Percentiles rank a stretch among this genome's conserved stretches.
phyloP scores from a whole-genome alignment of 2,888 invertebrate genomes.

The Volucella bombylans region DNA sequence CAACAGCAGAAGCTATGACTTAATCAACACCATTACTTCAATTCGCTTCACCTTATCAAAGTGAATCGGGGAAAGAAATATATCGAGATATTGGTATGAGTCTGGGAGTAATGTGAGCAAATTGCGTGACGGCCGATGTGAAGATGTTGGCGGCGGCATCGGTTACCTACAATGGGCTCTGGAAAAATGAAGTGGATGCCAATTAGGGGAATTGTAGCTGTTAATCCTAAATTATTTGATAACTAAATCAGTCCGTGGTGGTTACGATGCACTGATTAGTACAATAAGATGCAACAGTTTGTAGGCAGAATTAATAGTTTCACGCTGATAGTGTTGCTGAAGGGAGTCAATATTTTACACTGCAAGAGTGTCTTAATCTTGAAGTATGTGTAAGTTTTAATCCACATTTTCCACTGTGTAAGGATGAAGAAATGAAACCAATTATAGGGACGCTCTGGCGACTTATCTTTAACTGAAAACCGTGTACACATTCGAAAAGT shows the following conservation, averaged over 20 bases:
- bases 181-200: slow-evolving; percentile 42
- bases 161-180: slow-evolving; percentile 31
- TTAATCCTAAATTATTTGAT: slow-evolving; percentile 65
- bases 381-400: slow-evolving; percentile 7
- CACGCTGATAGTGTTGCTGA: slow-evolving; percentile 41
- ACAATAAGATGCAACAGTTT: slow-evolving; percentile 43
- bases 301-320: slow-evolving; percentile 36
- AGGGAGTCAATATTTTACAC: not conserved
- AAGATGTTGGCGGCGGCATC: not conserved
- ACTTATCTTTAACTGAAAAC: no score
- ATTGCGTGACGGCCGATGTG: slow-evolving; percentile 41
- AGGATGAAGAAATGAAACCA: not conserved
- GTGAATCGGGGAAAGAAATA: slow-evolving; percentile 26
- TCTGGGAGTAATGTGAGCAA: slow-evolving; percentile 23
- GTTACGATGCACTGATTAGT: slow-evolving; percentile 40
- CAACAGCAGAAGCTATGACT: slow-evolving; percentile 60
- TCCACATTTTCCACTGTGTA: not conserved
- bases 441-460: not conserved
- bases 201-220: slow-evolving; percentile 43
- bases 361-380: not conserved
- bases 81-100: slow-evolving; percentile 15
- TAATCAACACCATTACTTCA: slow-evolving; percentile 57
- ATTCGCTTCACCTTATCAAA: slow-evolving; percentile 67
- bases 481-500: no score
- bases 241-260: slow-evolving; percentile 54